Base-by-base conservation (phyloP, 2,797 vertebrate genomes). In the Smutsia gigantea region DNA sequence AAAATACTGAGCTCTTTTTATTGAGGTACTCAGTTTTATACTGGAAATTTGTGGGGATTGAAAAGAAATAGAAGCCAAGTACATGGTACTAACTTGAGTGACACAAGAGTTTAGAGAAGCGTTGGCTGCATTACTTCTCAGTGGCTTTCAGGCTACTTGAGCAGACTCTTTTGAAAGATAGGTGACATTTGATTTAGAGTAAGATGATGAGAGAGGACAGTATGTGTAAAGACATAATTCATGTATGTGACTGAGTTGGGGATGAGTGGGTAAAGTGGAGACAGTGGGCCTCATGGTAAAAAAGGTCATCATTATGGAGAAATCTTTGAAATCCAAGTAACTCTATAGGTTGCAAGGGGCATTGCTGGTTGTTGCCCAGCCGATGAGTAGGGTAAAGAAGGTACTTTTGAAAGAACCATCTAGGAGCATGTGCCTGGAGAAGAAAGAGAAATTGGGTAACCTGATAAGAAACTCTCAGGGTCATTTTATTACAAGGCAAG, bases 171-270 rank as follows among this genome's bases (percentile, higher is more conserved):
- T 92, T 49, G 34, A 82, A 87, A 19, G 55, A 34, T 61, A 10
- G 21, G 23, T 77, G 55, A 61, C 51, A 75, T 87, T 69, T 92
- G 69, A 84, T 95, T 55, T 87, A 39, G 71, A 90, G 10, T 87
- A 37, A 93, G 74, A 84, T 68, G 72, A 83, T 31, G 27, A 78
- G 11, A 37, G 61, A 95, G 27, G 81, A 68, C 3, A 68, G n/a
- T 34, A 14, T 64, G 27, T 61, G 5, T 49, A 27, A 90, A 75
- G 37, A 39, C 13, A 25, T 57, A 19, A 14, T 31, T 95, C 46
- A 34, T 17, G 2, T 68, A 59, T 2, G 5, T 78, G 55, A 92
- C 5, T 23, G 46, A 86, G 39, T 59, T 89, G 34, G 71, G 17
- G 19, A 42, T 59, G 66, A 82, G 34, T 85, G 27, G 29, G 42